Evolutionary conservation across 2,113 vertebrate genomes (phyloP), one percentile per base, ranked within the genome.

Genomic region (Syngnathoides biaculeatus): DNA sequence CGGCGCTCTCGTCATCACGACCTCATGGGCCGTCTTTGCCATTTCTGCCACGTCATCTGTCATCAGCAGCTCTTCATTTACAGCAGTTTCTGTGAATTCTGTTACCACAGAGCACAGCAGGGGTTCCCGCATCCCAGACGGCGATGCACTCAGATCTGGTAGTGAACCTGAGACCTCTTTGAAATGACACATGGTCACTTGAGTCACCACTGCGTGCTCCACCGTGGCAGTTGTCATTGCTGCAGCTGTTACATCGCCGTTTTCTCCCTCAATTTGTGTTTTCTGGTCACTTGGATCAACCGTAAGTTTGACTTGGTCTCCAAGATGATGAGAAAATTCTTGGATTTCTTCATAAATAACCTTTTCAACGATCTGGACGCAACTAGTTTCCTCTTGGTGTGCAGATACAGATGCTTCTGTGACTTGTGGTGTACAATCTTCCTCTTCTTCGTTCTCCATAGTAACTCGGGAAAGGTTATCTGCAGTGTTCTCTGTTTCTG

Each of bases 31-130:
- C 43, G 42, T 57, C 55, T 89, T 80, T 27, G 74, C 62, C 66
- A 61, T 81, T 58, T 77, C 70, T 42, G 69, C 27, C 11, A 82
- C 43, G 26, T 70, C 2, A 0, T 79, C 58, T 64, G 74, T 58
- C 5, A 73, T 38, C 56, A 83, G n/a, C 1, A 1, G 27, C 27
- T 74, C 80, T 13, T 52, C 14, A 0, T 56, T 61, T 61, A 90
- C 89, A 40, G 73, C 68, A 22, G 69, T 0, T 0, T 89, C 71
- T 3, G 69, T 70, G 27, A 88, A 64, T 77, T 80, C 77, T 66
- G 67, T 79, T 61, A 78, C 81, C 27, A 78, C 64, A 24, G 64
- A 50, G 27, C 73, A 52, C 13, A 77, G 65, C 6, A 79, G 35
- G 19, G 63, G 70, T 81, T 91, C 81, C 13, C 14, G 45, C 14